Evolutionary conservation across 2,888 invertebrate species (phyloP).

Genomic region (Ashinkailepas kermadecensis): DNA sequence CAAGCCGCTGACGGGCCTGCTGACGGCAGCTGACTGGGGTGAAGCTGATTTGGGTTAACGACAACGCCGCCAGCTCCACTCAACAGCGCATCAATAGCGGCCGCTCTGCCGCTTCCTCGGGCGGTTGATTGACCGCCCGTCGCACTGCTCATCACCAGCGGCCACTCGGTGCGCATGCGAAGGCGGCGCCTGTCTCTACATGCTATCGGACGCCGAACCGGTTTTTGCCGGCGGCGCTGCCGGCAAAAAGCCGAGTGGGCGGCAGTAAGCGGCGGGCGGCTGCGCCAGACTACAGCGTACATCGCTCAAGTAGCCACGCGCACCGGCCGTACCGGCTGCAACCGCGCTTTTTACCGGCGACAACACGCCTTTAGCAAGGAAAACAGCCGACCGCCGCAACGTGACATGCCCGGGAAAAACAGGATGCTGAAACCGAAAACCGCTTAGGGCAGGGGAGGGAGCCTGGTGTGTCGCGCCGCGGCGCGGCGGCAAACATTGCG

Average conservation of each 20-base stretch:
- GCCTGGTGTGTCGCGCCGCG: background rate
- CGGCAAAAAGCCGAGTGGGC: background rate
- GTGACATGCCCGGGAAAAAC: background rate
- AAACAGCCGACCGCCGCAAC: background rate
- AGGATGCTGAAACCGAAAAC: background rate
- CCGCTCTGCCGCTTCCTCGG: background rate
- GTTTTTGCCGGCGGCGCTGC: background rate
- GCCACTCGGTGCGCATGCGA: background rate
- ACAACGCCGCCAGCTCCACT: too few species aligned
- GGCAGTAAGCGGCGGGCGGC: background rate
- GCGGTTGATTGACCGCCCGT: background rate
- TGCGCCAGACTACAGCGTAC: background rate
- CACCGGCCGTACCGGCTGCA: background rate
- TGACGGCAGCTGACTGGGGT: too few species aligned
- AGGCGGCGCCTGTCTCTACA: background rate
- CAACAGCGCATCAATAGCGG: too few species aligned
- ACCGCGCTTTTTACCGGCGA: background rate
- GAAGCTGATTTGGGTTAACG: too few species aligned
- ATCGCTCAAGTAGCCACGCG: background rate
- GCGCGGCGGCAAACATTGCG: background rate
- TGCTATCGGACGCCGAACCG: background rate
- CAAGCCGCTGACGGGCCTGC: too few species aligned
- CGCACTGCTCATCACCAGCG: background rate
- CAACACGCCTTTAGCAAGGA: background rate
- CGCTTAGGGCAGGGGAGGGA: background rate